phyloP scores from a whole-genome alignment of 2,888 invertebrate genomes.

The Chromoteleia sp. region DNA sequence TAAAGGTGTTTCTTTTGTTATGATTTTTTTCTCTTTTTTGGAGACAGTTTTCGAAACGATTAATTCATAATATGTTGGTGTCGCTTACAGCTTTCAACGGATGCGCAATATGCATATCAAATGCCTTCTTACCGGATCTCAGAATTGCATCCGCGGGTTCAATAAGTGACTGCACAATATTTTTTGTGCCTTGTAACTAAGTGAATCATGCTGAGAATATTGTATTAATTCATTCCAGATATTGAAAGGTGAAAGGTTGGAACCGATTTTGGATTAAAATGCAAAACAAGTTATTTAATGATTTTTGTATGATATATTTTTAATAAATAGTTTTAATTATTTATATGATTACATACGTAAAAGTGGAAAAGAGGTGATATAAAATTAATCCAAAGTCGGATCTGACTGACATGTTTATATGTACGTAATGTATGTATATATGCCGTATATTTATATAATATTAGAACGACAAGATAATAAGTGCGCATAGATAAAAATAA shows the following conservation, averaged over 20 bases:
- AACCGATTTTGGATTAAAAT: constrained; percentile 45
- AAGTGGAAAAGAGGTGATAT: neutral
- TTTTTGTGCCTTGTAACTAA: constrained; percentile 57
- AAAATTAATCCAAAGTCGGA: constrained; percentile 52
- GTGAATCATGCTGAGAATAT: constrained; percentile 26
- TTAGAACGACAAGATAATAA: constrained; percentile 60
- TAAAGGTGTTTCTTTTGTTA: constrained; percentile 48
- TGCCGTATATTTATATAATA: constrained; percentile 59
- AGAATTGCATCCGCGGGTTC: constrained; percentile 45
- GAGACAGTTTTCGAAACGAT: constrained; percentile 10
- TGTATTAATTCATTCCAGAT: constrained; percentile 59
- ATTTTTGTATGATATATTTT: constrained; percentile 49
- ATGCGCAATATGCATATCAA: constrained; percentile 64
- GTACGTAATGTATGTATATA: constrained; percentile 60
- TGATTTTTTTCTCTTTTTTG: constrained; percentile 26
- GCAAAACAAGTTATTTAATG: neutral
- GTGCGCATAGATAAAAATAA: constrained; percentile 43
- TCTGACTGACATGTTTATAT: constrained; percentile 59
- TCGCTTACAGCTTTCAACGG: constrained; percentile 45
- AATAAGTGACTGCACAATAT: constrained; percentile 56
- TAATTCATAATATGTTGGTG: constrained; percentile 27
- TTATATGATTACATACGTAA: constrained; percentile 28
- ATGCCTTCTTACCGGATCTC: constrained; percentile 53
- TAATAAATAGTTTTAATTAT: constrained; percentile 31
- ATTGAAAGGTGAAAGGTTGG: constrained; percentile 11